Evolutionary conservation across 2,888 invertebrate genomes (phyloP).

Genomic region (Dascillus cervinus): DNA sequence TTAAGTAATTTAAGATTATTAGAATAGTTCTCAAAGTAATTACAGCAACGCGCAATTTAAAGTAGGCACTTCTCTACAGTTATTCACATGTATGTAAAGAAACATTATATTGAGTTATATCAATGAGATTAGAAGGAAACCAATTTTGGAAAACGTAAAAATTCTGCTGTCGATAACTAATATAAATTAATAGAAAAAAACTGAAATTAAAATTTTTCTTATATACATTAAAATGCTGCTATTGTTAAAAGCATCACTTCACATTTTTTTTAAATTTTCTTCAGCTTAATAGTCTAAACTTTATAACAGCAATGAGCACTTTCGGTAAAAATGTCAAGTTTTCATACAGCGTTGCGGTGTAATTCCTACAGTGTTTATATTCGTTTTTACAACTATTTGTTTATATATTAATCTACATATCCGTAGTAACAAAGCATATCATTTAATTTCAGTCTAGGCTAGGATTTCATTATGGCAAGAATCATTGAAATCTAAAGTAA

Average conservation of each 20-base stretch:
- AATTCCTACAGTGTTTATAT: constrained; percentile 23
- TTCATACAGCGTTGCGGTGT: constrained; percentile 31
- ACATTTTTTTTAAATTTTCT: neutral
- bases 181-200: neutral
- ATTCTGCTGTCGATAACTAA: no score
- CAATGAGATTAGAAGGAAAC: no score
- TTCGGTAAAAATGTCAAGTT: constrained; percentile 53
- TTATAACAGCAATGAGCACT: constrained; percentile 61
- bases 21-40: constrained; percentile 41
- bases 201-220: neutral
- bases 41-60: constrained; percentile 41
- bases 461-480: constrained; percentile 42
- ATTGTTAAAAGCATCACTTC: constrained; percentile 10
- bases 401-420: constrained; percentile 26
- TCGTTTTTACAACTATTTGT: constrained; percentile 14
- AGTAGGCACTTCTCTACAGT: constrained; percentile 42
- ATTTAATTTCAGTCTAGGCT: constrained; percentile 39
- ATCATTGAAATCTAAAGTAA: constrained; percentile 32
- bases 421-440: constrained; percentile 34
- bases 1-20: constrained; percentile 33
- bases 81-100: constrained; percentile 29
- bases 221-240: neutral
- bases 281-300: constrained; percentile 20
- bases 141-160: neutral
- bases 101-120: constrained; percentile 5